Evolutionary conservation across 2,888 invertebrate genomes (phyloP).

Genomic region (Drosophila emarginata): DNA sequence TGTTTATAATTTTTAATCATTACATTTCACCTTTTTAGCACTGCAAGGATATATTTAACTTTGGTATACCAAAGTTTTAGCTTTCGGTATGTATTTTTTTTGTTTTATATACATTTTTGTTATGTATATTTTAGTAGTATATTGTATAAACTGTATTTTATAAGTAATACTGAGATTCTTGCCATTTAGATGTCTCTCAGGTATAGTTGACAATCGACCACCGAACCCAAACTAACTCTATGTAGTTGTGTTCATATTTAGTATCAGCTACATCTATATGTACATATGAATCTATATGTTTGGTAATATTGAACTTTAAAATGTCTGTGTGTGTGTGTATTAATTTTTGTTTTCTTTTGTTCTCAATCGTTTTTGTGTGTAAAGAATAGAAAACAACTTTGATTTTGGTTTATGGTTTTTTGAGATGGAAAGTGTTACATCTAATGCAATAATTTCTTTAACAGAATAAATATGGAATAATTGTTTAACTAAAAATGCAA

Average conservation of each 20-base stretch:
- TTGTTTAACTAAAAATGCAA: neutral
- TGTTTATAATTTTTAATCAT: too few relatives aligned
- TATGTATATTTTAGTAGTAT: slow-evolving; percentile 52
- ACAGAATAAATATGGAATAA: neutral
- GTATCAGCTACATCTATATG: slow-evolving; percentile 23
- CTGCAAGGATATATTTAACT: neutral
- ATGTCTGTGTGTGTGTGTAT: neutral
- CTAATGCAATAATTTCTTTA: neutral
- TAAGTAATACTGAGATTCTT: slow-evolving; percentile 73
- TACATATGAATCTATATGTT: slow-evolving; percentile 34
- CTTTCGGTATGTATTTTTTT: slow-evolving; percentile 25
- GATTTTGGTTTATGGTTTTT: slow-evolving; percentile 36
- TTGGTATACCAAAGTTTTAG: neutral
- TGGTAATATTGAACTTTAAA: slow-evolving; percentile 54
- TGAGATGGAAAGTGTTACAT: neutral
- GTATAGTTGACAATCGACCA: slow-evolving; percentile 25
- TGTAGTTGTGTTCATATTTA: slow-evolving; percentile 35
- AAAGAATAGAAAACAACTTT: slow-evolving; percentile 49
- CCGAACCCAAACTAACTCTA: slow-evolving; percentile 33
- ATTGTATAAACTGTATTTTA: slow-evolving; percentile 32
- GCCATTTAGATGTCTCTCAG: slow-evolving; percentile 66
- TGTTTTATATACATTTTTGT: slow-evolving; percentile 7
- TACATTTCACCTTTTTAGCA: too few relatives aligned
- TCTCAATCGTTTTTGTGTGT: neutral
- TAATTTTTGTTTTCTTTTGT: neutral